These are phyloP conservation scores for Drosophila yooni DNA, from an alignment of 2,888 invertebrate species.

Conservation along the genomic window DNA sequence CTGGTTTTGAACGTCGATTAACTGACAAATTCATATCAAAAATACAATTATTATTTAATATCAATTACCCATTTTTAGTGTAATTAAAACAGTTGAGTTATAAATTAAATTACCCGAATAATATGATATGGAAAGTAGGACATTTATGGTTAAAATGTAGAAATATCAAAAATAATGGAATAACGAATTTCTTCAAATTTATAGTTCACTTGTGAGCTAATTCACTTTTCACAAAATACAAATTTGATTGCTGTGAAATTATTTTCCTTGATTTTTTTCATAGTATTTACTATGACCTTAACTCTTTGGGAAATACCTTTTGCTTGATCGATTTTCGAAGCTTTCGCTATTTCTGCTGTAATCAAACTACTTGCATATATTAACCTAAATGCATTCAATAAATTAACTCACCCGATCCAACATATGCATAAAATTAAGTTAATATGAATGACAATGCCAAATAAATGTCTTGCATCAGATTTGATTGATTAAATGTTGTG, in stretches of 20 bases:
- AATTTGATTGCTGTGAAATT: neutral
- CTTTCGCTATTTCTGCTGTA: constrained; percentile 14
- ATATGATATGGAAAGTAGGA: too few relatives aligned
- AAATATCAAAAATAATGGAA: neutral
- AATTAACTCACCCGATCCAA: constrained; percentile 13
- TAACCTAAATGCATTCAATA: constrained; percentile 25
- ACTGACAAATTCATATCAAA: neutral
- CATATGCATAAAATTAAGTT: constrained; percentile 22
- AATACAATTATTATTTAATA: neutral
- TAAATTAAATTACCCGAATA: neutral
- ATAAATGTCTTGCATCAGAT: constrained; percentile 19
- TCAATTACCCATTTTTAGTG: neutral
- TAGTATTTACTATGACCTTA: neutral
- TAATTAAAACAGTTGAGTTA: neutral
- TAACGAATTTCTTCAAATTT: neutral
- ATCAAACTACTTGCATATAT: constrained; percentile 29
- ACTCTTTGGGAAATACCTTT: neutral
- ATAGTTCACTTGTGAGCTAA: neutral
- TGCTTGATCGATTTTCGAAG: neutral
- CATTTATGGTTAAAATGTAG: too few relatives aligned
- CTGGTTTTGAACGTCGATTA: neutral
- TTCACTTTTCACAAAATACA: neutral
- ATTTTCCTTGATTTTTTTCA: neutral
- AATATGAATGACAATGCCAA: constrained; percentile 22
- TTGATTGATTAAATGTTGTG: constrained; percentile 24